Base-by-base conservation (phyloP, 1,140 invertebrate species). In the Helicoverpa zea region DNA sequence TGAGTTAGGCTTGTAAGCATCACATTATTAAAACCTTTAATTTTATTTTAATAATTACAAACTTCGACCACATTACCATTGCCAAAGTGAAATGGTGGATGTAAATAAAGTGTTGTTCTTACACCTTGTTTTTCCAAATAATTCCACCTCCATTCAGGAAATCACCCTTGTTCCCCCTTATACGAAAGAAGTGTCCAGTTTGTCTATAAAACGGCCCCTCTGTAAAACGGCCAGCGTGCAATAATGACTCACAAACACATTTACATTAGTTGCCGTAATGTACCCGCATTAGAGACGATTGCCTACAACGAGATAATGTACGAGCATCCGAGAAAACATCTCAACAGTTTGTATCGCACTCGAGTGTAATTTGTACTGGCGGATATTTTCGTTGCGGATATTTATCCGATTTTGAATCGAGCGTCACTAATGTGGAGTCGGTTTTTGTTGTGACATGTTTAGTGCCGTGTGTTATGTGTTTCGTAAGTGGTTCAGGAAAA, bases 241-340 rank as follows among this genome's bases (percentile, higher is more conserved):
- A 90, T 86, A 89, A 90, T 88, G 83, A 81, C 77, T 70, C 84
- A 86, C 87, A 89, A 92, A 89, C 89, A 91, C 88, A 89, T 90
- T 88, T 86, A 90, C 89, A 92, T 92, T 90, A 92, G 88, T 90
- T 85, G 81, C 64, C 83, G 83, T 93, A 92, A 92, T 91, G 88
- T 84, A 70, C 80, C 63, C 63, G 86, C 90, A 93, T 93, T 92
- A 93, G 89, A 80, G 82, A 83, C 83, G 82, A 86, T 91, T 87
- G 83, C 76, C 85, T 83, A 81, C 83, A 86, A 90, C 87, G 82
- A 89, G 87, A 92, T 90, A 91, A 89, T 89, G 86, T 88, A 88
- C 79, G 79, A 84, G 82, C 84, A 82, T 80, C 76, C 66, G 29
- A 81, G 77, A 70, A 77, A 85, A 85, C 66, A 43, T 59, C 81